phyloP scores from a whole-genome alignment of 92 coral and sea anemone genomes.

The Phenganax subtilis region DNA sequence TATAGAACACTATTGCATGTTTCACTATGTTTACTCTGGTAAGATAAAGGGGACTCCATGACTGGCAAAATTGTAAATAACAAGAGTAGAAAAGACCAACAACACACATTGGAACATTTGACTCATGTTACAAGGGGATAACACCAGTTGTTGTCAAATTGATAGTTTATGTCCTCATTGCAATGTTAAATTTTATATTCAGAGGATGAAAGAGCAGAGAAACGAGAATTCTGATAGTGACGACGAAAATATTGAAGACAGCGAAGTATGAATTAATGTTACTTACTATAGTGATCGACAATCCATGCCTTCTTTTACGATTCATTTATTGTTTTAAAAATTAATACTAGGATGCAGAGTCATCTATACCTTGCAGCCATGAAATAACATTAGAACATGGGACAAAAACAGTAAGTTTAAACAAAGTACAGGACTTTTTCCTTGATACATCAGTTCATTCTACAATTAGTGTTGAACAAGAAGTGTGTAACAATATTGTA shows the following conservation, averaged over 20 bases:
- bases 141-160: no score
- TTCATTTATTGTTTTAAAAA: background rate
- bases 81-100: no score
- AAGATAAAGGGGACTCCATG: no score
- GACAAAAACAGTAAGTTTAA: slow-evolving; percentile 60
- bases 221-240: slow-evolving; percentile 44
- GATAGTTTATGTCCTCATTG: background rate
- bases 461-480: background rate
- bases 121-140: no score
- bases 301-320: background rate
- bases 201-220: slow-evolving; percentile 37
- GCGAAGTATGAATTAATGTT: slow-evolving; percentile 37
- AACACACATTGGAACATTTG: no score
- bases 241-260: slow-evolving; percentile 55
- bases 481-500: background rate
- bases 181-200: background rate
- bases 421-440: no score
- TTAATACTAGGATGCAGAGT: slow-evolving; percentile 55
- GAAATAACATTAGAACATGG: slow-evolving; percentile 89
- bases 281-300: background rate
- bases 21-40: background rate
- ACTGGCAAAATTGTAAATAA: no score
- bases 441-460: no score
- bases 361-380: slow-evolving; percentile 77
- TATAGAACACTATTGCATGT: background rate